Evolutionary conservation across 2,113 vertebrate species (phyloP).

Genomic region (Coreoperca whiteheadi): DNA sequence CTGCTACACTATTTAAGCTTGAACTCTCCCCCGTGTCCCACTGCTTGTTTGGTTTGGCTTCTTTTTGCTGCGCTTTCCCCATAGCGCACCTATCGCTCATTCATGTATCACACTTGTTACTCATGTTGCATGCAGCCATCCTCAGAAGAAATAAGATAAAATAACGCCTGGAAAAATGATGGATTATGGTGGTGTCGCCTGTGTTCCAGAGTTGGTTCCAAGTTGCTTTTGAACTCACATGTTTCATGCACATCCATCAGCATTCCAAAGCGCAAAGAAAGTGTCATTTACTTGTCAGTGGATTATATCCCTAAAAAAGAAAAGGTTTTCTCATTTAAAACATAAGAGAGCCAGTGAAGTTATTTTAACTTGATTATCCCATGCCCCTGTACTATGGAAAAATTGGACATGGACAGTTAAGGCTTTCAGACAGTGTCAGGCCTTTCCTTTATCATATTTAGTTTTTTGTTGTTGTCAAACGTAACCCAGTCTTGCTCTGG

Average conservation of each 20-base stretch:
- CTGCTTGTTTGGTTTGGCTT: neutral
- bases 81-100: neutral
- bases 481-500: neutral
- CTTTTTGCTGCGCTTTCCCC: neutral
- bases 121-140: neutral
- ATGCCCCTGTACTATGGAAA: too few species aligned
- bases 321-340: neutral
- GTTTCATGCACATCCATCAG: too few species aligned
- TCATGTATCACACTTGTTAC: neutral
- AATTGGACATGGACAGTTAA: neutral
- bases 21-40: neutral
- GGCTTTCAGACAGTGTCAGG: too few species aligned
- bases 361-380: neutral
- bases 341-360: neutral
- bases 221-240: too few species aligned
- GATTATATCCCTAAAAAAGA: neutral
- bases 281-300: neutral
- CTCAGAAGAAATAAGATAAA: too few species aligned
- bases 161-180: neutral
- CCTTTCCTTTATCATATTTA: neutral
- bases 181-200: neutral
- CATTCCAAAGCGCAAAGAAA: too few species aligned
- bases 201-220: neutral
- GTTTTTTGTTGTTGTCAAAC: neutral
- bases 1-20: neutral